Evolutionary conservation across 2,113 vertebrate species (phyloP), one percentile per base, ranked within the genome.

Genomic region (Lipophrys pholis): DNA sequence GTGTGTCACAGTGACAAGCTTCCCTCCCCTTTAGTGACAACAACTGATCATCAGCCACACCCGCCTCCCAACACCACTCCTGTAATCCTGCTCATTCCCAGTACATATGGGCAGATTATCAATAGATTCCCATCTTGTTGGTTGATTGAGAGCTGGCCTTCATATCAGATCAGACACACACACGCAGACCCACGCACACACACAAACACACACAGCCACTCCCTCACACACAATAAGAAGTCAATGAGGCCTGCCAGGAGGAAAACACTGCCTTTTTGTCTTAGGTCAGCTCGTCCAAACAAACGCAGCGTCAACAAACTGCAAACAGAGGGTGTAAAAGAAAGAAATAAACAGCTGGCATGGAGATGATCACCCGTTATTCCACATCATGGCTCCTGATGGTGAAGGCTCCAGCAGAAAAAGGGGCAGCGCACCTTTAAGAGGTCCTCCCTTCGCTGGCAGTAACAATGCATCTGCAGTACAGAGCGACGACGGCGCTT

Each of bases 391-490:
- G 54, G 49, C 38, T 57, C 10, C 9, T 45, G 7, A 55, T 53
- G 55, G 51, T 52, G 14, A 35, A 56, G 30, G 14, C 60, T 11
- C 11, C 54, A 11, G 40, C 12, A 38, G 61, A 54, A 83, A 63
- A 10, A 40, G 30, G 43, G 60, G 52, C 21, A 50, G 7, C 81
- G 71, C 35, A 54, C 79, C 89, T 93, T 91, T 91, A 90, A 90
- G 91, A 85, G 86, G 69, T 75, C 50, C 82, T 80, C 78, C 83
- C 87, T 81, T 76, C 65, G 71, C 79, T 74, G 79, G 84, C 81
- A 87, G 83, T 80, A 76, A 87, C 86, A 75, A 82, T 70, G 78
- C 81, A 75, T 87, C 92, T 85, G 92, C 92, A 93, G 65, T 92
- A 90, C 89, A 89, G 87, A 68, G 43, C 57, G 1, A 2, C 56